Percentiles rank a stretch among this genome's conserved stretches.
Evolutionary conservation across 2,888 invertebrate genomes (phyloP).

Genomic region (Aleiodes testaceus): DNA sequence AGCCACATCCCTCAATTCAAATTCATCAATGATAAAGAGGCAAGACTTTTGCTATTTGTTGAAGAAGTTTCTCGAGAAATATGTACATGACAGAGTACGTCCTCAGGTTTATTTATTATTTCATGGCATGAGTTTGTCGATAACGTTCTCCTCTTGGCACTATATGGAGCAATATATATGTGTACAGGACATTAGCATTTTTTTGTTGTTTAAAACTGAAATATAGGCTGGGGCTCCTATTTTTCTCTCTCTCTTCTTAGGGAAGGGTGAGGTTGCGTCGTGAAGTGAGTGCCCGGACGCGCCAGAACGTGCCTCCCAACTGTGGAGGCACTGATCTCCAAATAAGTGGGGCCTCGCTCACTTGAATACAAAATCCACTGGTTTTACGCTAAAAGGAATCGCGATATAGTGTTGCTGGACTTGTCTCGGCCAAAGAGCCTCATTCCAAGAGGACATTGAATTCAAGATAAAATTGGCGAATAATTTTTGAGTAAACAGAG

Average conservation of each 20-base stretch:
- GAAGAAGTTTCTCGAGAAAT: neutral
- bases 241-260: slow-evolving; percentile 13
- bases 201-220: slow-evolving; percentile 74
- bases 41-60: neutral
- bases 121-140: slow-evolving; percentile 50
- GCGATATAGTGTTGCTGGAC: slow-evolving; percentile 15
- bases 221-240: slow-evolving; percentile 62
- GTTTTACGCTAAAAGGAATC: slow-evolving; percentile 19
- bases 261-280: slow-evolving; percentile 53
- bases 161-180: slow-evolving; percentile 61
- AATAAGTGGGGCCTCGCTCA: slow-evolving; percentile 71
- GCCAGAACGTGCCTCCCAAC: slow-evolving; percentile 50
- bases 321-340: slow-evolving; percentile 67
- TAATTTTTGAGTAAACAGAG: neutral
- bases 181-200: slow-evolving; percentile 69
- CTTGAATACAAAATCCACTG: slow-evolving; percentile 68
- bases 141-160: slow-evolving; percentile 41
- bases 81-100: slow-evolving; percentile 11
- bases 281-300: slow-evolving; percentile 43
- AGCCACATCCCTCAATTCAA: slow-evolving; percentile 4
- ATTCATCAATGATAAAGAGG: neutral
- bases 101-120: slow-evolving; percentile 55
- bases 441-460: slow-evolving; percentile 35
- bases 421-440: slow-evolving; percentile 3
- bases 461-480: slow-evolving; percentile 9